Base-by-base conservation (phyloP, 2,888 invertebrate species). In the Heliconius sara region DNA sequence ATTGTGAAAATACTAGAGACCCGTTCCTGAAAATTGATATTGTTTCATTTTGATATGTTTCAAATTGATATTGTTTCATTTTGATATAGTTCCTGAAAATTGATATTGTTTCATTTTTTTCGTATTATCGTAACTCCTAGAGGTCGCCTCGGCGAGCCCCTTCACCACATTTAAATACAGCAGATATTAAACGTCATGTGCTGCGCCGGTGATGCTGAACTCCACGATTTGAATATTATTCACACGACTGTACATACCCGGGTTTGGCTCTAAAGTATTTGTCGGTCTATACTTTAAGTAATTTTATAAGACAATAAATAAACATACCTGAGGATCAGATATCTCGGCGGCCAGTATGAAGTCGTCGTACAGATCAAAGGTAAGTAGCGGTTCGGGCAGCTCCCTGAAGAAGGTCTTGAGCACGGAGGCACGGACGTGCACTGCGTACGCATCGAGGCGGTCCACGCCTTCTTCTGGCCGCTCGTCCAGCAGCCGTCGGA, bases 321-420 rank as follows among this genome's bases (percentile, higher is more conserved):
- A 71, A 19, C 25, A 10, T 22, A 98, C 99, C 91, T 93, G 97
- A 30, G 96, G 96, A 90, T 98, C 98, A 19, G 97, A 96, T 84
- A 98, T 96, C 91, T 98, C 98, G 6, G 98, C 97, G 68, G 98
- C 98, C 84, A 98, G 97, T 82, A 99, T 96, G 92, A 99, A 98
- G 93, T 99, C 99, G 92, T 99, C 99, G 91, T 99, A 99, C 83
- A 98, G 97, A 90, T 99, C 99, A 93, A 97, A 99, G 76, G 99
- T 98, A 84, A 99, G 96, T 85, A 99, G 94, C 30, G 99, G 99
- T 91, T 99, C 99, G 25, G 98, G 98, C 96, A 99, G 97, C 90
- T 99, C 99, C 65, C 99, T 96, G 91, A 99, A 97, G 95, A 98
- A 98, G 84, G 96, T 95, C 93, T 99, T 99, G 80, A 99, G 95